These are phyloP conservation scores for Megalonaias nervosa DNA, from an alignment of 1,140 invertebrate genomes.

Conservation along the genomic window DNA sequence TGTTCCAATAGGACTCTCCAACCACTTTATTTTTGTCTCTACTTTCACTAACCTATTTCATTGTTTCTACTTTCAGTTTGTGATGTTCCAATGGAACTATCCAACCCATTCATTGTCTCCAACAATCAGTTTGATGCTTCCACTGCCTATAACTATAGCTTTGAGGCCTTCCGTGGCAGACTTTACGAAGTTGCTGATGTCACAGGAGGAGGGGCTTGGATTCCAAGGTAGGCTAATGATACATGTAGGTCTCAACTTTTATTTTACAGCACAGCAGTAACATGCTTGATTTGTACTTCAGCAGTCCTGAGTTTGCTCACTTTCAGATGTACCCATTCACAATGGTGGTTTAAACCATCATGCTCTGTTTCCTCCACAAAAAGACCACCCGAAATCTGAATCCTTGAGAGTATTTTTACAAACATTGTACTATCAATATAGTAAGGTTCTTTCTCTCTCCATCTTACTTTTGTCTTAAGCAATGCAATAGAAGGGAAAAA, in stretches of 20 bases:
- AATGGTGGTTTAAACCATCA: background rate
- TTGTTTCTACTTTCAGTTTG: constrained; percentile 38
- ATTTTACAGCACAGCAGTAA: background rate
- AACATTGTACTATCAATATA: background rate
- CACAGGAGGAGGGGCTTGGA: constrained; percentile 50
- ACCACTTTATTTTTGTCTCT: constrained; percentile 33
- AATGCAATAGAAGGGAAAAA: no score
- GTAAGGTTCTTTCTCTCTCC: background rate
- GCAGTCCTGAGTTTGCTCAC: background rate
- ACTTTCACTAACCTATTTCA: constrained; percentile 21
- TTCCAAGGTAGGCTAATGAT: constrained; percentile 45
- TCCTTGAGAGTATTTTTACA: background rate
- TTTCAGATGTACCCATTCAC: background rate
- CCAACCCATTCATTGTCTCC: constrained; percentile 38
- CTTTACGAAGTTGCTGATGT: constrained; percentile 50
- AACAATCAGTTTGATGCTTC: constrained; percentile 46
- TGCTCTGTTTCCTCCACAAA: background rate
- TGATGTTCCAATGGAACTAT: constrained; percentile 44
- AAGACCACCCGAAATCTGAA: background rate
- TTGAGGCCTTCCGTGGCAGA: constrained; percentile 40
- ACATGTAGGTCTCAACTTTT: no score
- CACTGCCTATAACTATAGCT: constrained; percentile 26
- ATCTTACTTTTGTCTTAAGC: no score
- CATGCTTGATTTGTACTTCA: background rate
- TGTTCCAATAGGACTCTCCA: constrained; percentile 43